Conservation (phyloP, 2,797 vertebrate species). For the Lacerta agilis region DNA sequence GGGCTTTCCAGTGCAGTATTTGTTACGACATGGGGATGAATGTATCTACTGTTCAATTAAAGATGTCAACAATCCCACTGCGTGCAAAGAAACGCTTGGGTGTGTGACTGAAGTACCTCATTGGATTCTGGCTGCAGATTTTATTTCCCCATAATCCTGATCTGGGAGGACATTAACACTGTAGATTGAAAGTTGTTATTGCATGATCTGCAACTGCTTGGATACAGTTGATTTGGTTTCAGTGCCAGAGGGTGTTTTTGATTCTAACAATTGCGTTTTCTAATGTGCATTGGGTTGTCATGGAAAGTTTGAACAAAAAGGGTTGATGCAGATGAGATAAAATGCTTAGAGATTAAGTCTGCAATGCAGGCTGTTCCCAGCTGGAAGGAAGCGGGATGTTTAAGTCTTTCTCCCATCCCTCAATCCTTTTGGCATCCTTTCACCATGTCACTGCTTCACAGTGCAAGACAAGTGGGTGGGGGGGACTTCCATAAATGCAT, state of each 20-base stretch:
- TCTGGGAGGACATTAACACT: neutral
- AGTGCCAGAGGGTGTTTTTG: conserved; percentile 4
- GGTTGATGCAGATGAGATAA: neutral
- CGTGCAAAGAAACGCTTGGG: neutral
- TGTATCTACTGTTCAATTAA: neutral
- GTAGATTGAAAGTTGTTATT: neutral
- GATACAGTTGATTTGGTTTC: neutral
- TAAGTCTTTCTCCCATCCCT: neutral
- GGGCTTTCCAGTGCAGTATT: neutral
- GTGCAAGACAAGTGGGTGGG: neutral
- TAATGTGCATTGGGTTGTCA: conserved; percentile 1
- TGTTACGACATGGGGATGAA: neutral
- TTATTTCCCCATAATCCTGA: neutral
- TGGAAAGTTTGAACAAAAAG: conserved; percentile 20
- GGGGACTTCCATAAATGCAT: neutral
- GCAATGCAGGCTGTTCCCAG: conserved; percentile 11
- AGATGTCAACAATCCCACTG: neutral
- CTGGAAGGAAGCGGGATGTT: neutral
- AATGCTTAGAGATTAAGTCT: neutral
- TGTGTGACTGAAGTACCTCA: neutral
- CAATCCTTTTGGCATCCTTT: neutral
- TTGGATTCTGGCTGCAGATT: neutral
- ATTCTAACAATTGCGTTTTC: neutral
- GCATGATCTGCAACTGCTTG: conserved; percentile 16
- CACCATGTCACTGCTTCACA: neutral